Conservation (phyloP, 2,888 invertebrate genomes). For the Zygothrica quintamaculata region DNA sequence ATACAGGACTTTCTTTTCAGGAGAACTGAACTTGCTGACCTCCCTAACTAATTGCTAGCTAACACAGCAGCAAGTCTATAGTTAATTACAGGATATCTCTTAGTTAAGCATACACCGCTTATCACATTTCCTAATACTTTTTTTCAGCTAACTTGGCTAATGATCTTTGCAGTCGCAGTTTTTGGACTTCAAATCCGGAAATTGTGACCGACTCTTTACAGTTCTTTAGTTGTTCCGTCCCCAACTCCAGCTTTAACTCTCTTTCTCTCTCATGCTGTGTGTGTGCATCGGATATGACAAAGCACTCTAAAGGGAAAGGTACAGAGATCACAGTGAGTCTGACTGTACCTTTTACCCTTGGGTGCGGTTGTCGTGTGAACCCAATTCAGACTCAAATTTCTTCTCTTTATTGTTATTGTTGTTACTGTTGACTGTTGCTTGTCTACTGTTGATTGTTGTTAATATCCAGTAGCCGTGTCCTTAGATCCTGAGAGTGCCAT, state of each 20-base stretch:
- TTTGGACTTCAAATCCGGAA: slow-evolving; percentile 73
- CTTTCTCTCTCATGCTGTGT: slow-evolving; percentile 2
- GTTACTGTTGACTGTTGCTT: too few species aligned
- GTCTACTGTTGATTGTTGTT: slow-evolving; percentile 8
- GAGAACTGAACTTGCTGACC: too few species aligned
- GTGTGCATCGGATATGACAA: slow-evolving; percentile 59
- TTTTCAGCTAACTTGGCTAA: slow-evolving; percentile 53
- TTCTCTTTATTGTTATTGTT: too few species aligned
- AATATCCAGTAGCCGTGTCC: slow-evolving; percentile 35
- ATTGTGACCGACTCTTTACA: slow-evolving; percentile 33
- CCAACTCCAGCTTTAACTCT: background rate
- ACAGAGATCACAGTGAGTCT: background rate
- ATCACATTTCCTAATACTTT: slow-evolving; percentile 8
- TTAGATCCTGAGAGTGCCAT: slow-evolving; percentile 46
- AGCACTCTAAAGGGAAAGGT: slow-evolving; percentile 36
- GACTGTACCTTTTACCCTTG: slow-evolving; percentile 33
- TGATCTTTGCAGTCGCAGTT: slow-evolving; percentile 44
- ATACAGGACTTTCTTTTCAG: too few species aligned
- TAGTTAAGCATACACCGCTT: slow-evolving; percentile 3
- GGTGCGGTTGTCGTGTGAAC: slow-evolving; percentile 53
- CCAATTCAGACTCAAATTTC: background rate
- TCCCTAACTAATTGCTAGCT: too few species aligned
- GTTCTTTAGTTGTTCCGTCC: slow-evolving; percentile 6
- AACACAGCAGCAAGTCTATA: too few species aligned
- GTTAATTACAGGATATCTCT: background rate